These are phyloP conservation scores for Aradus depressus DNA, from an alignment of 2,888 invertebrate genomes.

Conservation along the genomic window DNA sequence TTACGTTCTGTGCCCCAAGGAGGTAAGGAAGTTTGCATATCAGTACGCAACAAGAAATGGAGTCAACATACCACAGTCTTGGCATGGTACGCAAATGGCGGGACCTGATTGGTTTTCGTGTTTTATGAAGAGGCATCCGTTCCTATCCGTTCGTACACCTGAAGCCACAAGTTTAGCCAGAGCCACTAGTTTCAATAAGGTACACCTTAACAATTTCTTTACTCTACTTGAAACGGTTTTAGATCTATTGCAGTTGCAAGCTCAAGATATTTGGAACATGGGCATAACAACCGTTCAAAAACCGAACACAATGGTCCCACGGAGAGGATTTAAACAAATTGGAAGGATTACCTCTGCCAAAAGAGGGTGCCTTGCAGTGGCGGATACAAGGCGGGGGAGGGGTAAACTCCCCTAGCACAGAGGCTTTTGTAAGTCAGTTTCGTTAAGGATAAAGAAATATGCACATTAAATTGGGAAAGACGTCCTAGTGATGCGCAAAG, in stretches of 20 bases:
- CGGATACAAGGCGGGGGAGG: too few relatives aligned
- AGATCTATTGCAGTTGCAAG: conserved; percentile 13
- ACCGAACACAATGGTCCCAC: conserved; percentile 28
- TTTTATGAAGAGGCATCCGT: conserved; percentile 20
- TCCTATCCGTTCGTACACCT: conserved; percentile 12
- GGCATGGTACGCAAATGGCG: conserved; percentile 23
- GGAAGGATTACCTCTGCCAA: conserved; percentile 31
- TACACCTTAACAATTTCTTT: conserved; percentile 18
- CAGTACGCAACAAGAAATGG: conserved; percentile 21
- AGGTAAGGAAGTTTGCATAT: conserved; percentile 25
- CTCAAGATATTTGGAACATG: conserved; percentile 29
- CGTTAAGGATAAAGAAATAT: too few relatives aligned
- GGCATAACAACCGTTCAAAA: conserved; percentile 31
- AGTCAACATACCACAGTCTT: conserved; percentile 21
- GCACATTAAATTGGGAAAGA: too few relatives aligned
- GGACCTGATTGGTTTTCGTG: conserved; percentile 23
- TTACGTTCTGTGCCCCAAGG: conserved; percentile 24
- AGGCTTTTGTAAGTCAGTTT: too few relatives aligned
- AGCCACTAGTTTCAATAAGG: conserved; percentile 10
- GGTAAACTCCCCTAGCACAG: too few relatives aligned
- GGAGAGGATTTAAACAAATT: conserved; percentile 30
- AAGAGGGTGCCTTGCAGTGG: conserved; percentile 29
- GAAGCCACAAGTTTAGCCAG: conserved; percentile 16
- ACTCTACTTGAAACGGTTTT: conserved; percentile 20
- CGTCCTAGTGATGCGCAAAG: too few relatives aligned